Base-by-base conservation (phyloP, 2,888 invertebrate genomes). In the Caenorhabditis sp. region DNA sequence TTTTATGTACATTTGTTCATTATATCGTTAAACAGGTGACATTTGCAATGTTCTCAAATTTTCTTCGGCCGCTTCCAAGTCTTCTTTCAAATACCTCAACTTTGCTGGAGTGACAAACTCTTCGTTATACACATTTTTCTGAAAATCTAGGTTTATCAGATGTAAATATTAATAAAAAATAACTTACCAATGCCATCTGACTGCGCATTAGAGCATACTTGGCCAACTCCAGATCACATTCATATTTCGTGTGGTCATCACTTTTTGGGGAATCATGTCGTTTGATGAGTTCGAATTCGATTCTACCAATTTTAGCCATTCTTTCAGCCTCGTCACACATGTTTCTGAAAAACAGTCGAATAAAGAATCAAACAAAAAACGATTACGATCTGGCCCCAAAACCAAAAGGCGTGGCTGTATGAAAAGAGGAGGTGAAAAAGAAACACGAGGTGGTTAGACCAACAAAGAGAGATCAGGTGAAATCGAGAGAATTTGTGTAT, bases 121-220 rank as follows among this genome's bases (percentile, higher is more conserved):
- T 38, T 72, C 71, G 59, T 72, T 72, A 63, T 72, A 72, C 5
- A 72, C 71, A 57, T 72, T 72, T 25, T 72, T 67, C 71, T 72
- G 71, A 20, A 67, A 52, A 52, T 21, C 31, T 31, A 17, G 21
- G n/a, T 52, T 23, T 7, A 4, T 4, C n/a, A 66, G 31, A n/a
- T 10, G 8, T 14, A 8, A 10, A 31, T 4, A 5, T 17, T 4
- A 27, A 10, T 38, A 4, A 20, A n/a, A 36, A n/a, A n/a, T n/a
- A n/a, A 56, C 67, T 67, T n/a, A 73, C 73, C 49, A 73, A 59
- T 21, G 73, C 73, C 20, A 73, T 49, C 59, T 73, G 62, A 73
- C 73, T 59, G 31, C 73, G 58, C 57, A 73, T 61, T 17, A 73
- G 57, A 26, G 65, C 56, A 38, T 57, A 63, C 27, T 64, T 60